phyloP scores from a whole-genome alignment of 2,113 vertebrate genomes.

The Coptodon rendalli region DNA sequence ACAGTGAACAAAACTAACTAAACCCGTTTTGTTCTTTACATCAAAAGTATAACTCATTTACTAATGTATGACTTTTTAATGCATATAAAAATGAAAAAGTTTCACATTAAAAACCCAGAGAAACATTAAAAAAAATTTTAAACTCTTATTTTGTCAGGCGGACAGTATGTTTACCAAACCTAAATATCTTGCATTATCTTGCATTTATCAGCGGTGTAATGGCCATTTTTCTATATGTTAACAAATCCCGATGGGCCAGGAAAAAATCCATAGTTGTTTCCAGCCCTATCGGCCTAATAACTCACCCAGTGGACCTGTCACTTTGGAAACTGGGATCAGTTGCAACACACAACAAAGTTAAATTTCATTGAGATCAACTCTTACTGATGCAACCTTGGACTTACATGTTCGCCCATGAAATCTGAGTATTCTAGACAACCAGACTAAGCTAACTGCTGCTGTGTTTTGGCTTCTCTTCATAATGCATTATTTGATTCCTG shows the following conservation, averaged over 20 bases:
- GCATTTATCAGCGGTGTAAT: background rate
- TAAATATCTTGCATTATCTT: background rate
- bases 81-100: background rate
- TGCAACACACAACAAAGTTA: background rate
- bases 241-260: background rate
- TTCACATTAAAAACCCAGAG: background rate
- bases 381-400: background rate
- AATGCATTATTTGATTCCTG: slow-evolving; percentile 55
- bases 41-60: background rate
- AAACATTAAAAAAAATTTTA: background rate
- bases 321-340: background rate
- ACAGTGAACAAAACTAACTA: background rate
- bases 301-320: background rate
- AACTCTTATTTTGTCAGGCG: background rate
- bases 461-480: slow-evolving; percentile 21
- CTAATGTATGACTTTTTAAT: background rate
- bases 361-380: background rate
- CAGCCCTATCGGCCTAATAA: background rate
- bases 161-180: background rate
- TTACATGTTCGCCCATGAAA: slow-evolving; percentile 35
- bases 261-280: background rate
- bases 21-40: background rate
- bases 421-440: slow-evolving; percentile 25
- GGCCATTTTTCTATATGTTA: background rate
- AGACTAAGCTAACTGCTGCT: slow-evolving; percentile 24